Evolutionary conservation across 2,113 vertebrate genomes (phyloP), one percentile per base, ranked within the genome.

Genomic region (Danionella cerebrum): DNA sequence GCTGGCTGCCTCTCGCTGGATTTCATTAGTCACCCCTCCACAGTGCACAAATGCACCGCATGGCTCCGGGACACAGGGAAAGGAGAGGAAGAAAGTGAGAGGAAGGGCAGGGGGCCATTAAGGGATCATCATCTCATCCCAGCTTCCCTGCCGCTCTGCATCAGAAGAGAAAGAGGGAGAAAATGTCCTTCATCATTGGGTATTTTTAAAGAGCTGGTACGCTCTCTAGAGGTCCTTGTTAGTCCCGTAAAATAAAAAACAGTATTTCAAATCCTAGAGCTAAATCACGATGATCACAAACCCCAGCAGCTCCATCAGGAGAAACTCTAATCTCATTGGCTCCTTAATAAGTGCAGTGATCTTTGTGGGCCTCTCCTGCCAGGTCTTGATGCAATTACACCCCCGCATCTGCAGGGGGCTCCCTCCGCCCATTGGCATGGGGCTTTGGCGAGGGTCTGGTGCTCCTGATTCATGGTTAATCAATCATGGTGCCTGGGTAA

Each of bases 401-500:
- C 78, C 83, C 79, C 66, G 42, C 58, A 84, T 83, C 83, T 79
- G 79, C 87, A 89, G 85, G 87, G 83, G 86, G 81, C 82, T 83
- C 83, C 64, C 76, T 84, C 77, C 57, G 53, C 53, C 73, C 73
- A 59, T 70, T 55, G 65, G 70, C 67, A 64, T 12, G 47, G 65
- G 59, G 59, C 44, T 35, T 63, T 48, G 16, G 8, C 35, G 44
- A 59, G 51, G 64, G 73, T 77, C 81, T 79, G 75, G 75, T 79
- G 79, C 78, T 82, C 83, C 47, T 74, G 73, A 78, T 89, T 78
- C 84, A 78, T 65, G 81, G 82, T 85, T 88, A 89, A 90, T 90
- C 89, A 89, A 89, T 90, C 89, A 90, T 88, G 66, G 79, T 66
- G 69, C 50, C 78, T 80, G 80, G 83, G 82, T 87, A 85, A 88